Evolutionary conservation across 2,888 invertebrate species (phyloP), one percentile per base, ranked within the genome.

Genomic region (Oasisia sp.): DNA sequence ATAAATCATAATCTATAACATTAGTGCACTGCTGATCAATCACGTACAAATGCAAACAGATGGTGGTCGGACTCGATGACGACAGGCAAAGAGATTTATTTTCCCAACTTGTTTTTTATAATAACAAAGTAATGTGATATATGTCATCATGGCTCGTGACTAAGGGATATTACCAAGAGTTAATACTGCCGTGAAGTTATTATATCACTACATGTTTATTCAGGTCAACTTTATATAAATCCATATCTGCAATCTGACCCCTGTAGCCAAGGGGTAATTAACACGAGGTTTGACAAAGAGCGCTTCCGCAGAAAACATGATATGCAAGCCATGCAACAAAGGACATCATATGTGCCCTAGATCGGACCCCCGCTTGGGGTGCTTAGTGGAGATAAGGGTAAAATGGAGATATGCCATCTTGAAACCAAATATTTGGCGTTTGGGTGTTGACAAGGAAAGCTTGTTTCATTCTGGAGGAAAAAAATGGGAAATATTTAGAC

Each of bases 191-290:
- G 74, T 74, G 74, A 27, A 74, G 74, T 74, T 74, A 38, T 38
- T 38, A 74, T 74, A 74, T 74, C 74, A 74, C n/a, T 27, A 0
- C n/a, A n/a, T 74, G 74, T 74, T 74, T 74, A 74, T 74, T 74
- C 74, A 74, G 74, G 74, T 74, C 74, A 74, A 7, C 19, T 74
- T 74, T 74, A 74, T 74, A 74, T 74, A 74, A 74, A 74, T 74
- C 74, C 74, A 74, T 74, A 74, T 74, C 74, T 74, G 74, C 27
- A 74, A 74, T 74, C 74, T 74, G 27, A 74, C 74, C 74, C 27
- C 74, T 74, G 74, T 74, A 74, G 74, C 74, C 74, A 74, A 74
- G 27, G 74, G 74, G 74, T 74, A 74, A 74, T 74, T 74, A 74
- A 74, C 74, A 74, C 74, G 27, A 74, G n/a, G 74, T 74, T 19